Evolutionary conservation across 2,797 vertebrate genomes (phyloP).

Genomic region (Pterois miles): DNA sequence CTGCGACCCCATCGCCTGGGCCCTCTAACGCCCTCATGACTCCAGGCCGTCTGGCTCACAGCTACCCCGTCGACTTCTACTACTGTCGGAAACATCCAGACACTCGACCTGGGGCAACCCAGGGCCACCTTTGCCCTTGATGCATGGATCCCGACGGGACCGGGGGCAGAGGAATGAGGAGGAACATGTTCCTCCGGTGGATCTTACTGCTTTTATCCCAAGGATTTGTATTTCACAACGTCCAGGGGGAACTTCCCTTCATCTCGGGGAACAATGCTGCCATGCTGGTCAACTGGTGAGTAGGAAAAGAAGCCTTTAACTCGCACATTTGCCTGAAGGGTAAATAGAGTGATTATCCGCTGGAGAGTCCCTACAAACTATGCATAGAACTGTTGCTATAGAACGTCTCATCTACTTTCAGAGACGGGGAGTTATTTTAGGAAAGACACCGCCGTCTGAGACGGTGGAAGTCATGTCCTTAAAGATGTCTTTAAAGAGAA

Average conservation of each 20-base stretch:
- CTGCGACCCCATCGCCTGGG: constrained; percentile 35
- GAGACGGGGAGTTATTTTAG: constrained; percentile 43
- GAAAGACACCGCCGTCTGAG: constrained; percentile 32
- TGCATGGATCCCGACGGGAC: constrained; percentile 76
- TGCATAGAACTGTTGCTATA: not conserved
- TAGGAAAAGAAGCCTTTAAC: not conserved
- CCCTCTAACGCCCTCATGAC: constrained; percentile 71
- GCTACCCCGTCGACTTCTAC: constrained; percentile 26
- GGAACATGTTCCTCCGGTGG: constrained; percentile 82
- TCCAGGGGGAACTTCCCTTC: constrained; percentile 87
- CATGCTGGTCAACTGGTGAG: constrained; percentile 94
- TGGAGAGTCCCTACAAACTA: not conserved
- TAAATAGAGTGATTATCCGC: not conserved
- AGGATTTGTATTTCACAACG: constrained; percentile 71
- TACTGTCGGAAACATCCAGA: constrained; percentile 25
- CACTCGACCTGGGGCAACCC: constrained; percentile 57
- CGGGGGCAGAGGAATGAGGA: constrained; percentile 53
- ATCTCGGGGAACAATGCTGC: constrained; percentile 88
- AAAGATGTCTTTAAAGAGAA: constrained; percentile 42
- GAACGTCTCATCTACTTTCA: constrained; percentile 11
- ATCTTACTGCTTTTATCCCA: constrained; percentile 78
- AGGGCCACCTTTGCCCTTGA: constrained; percentile 62
- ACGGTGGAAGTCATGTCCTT: constrained; percentile 19
- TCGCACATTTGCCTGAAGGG: not conserved
- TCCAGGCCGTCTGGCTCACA: constrained; percentile 48